Evolutionary conservation across 2,113 vertebrate species (phyloP).

Genomic region (Labeo rohita): DNA sequence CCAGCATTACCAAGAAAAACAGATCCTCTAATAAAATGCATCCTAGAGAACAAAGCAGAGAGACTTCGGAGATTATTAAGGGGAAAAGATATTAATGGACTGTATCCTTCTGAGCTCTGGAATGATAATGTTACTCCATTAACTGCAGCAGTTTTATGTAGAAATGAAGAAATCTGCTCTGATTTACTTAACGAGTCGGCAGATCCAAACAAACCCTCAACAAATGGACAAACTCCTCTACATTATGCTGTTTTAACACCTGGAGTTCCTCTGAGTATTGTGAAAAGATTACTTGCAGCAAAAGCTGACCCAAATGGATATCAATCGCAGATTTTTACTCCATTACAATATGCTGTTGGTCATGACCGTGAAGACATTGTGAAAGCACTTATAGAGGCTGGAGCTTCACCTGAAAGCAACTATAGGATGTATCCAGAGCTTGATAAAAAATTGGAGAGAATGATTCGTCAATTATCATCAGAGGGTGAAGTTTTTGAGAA

Average conservation of each 20-base stretch:
- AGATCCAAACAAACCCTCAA: conserved; percentile 29
- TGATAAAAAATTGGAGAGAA: conserved; percentile 49
- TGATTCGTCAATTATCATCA: conserved; percentile 39
- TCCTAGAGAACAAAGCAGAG: conserved; percentile 32
- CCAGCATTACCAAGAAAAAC: conserved; percentile 2
- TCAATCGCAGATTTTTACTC: fast-evolving
- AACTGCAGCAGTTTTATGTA: conserved; percentile 61
- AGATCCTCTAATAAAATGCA: conserved; percentile 56
- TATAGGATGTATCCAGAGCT: not conserved
- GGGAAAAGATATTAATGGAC: conserved; percentile 22
- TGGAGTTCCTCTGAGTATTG: conserved; percentile 35
- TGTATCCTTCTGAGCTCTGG: conserved; percentile 29
- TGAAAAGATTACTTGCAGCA: conserved; percentile 52
- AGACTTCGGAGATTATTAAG: conserved; percentile 34
- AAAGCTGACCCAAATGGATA: conserved; percentile 51
- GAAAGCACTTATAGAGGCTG: conserved; percentile 55
- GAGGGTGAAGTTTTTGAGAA: not conserved
- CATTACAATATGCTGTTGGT: conserved; percentile 57
- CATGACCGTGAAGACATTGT: conserved; percentile 43
- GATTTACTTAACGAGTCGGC: conserved; percentile 35
- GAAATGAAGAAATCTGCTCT: conserved; percentile 29
- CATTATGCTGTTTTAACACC: conserved; percentile 56
- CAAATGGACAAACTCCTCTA: not conserved
- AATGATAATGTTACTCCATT: conserved; percentile 53
- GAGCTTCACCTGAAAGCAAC: not conserved